Evolutionary conservation across 2,797 vertebrate genomes (phyloP), one percentile per base, ranked within the genome.

Genomic region (Eptatretus atami): DNA sequence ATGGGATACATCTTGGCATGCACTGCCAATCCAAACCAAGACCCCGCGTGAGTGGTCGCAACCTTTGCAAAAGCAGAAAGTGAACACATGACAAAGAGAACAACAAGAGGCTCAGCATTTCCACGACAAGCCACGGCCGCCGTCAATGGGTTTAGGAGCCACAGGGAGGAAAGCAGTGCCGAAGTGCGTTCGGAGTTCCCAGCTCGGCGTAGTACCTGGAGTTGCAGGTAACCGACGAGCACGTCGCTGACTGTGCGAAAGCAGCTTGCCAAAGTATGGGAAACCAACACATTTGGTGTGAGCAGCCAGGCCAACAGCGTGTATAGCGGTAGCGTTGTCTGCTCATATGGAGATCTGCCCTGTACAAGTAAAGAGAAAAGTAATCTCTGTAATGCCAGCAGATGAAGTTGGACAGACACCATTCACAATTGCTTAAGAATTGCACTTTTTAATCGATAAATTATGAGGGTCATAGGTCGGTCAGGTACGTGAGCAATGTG

Each of bases 321-420:
- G 83, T 90, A 76, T 96, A 95, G 44, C 86, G 85, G 68, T 85
- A 92, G n/a, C 1, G 87, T 88, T 2, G 81, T 80, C 67, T 87
- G 73, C 66, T 71, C 69, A 70, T 92, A 95, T 0, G 87, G 88
- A 6, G 86, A 87, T 66, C 70, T 69, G 1, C 84, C 83, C 71
- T 82, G 71, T 64, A 65, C 65, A 53, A 11, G 65, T 52, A 65
- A 64, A 64, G n/a, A 64, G 13, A 52, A 57, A 57, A 11, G 9
- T 15, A 65, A 44, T 44, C 31, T 19, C 2, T 19, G 19, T 19
- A 19, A 19, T 19, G 19, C 19, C 19, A 19, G 19, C 19, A 19
- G 19, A 19, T 19, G 63, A 15, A 64, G 15, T 31, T 25, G 5
- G 52, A 63, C 53, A 64, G 44, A 15, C 24, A 31, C 15, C 31